Evolutionary conservation across 2,797 vertebrate genomes (phyloP), one percentile per base, ranked within the genome.

Genomic region (Gallinago nigripennis): DNA sequence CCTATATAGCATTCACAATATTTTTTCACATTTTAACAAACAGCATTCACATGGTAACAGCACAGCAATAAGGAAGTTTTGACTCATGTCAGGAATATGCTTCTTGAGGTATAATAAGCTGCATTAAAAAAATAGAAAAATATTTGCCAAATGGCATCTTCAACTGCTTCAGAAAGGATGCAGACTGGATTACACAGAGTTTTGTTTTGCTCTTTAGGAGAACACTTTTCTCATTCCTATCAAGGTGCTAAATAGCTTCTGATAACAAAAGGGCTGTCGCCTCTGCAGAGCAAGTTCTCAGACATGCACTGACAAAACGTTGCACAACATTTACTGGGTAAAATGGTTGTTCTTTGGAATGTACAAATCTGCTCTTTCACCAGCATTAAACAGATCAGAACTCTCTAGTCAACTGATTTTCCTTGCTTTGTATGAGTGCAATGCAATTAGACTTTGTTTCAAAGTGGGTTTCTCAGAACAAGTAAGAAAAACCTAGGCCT

Each of bases 171-270:
- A 66, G 24, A n/a, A 90, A 81, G 30, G 21, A 53, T 12, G 25
- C 3, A 27, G 16, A 14, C 4, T 1, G 3, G 27, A 64, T 37
- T 18, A 89, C 0, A 12, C 11, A 63, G 41, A 4, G 7, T 23
- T 82, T 53, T 14, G 12, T 45, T 65, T 45, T 33, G 27, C 8
- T 83, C 53, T 53, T 35, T 11, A 48, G 25, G 19, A 70, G 33
- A 87, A 51, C 1, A 7, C 45, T 13, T 13, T 37, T 28, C n/a
- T n/a, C 28, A 63, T 60, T 68, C 33, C 37, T 41, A 53, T 27
- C 23, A 53, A 77, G 19, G 7, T 31, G 41, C 28, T 56, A 41
- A 45, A 24, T 20, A 82, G 28, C 13, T 77, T 64, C 64, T 85
- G 53, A 12, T 50, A 71, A 73, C n/a, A 56, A 66, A 73, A 45